Evolutionary conservation across 2,797 vertebrate genomes (phyloP).

Genomic region (Sebastes flavidus): DNA sequence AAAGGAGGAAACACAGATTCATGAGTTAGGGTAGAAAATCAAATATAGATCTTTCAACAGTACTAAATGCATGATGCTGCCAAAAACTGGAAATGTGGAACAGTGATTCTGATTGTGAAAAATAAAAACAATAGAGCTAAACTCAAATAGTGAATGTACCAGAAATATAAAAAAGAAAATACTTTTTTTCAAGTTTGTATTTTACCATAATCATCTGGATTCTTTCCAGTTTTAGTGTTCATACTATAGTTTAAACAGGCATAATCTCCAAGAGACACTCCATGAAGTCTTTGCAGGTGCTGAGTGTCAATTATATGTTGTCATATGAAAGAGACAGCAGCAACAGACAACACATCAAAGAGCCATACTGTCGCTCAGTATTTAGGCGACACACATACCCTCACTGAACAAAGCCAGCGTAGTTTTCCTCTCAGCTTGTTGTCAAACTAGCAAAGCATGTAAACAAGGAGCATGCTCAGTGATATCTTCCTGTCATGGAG

Average conservation of each 20-base stretch:
- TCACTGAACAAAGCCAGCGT: constrained; percentile 34
- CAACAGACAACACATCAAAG: constrained; percentile 11
- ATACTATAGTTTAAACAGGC: background rate
- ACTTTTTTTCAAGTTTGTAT: background rate
- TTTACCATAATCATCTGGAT: background rate
- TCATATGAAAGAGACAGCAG: constrained; percentile 10
- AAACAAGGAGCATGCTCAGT: constrained; percentile 35
- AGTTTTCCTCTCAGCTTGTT: constrained; percentile 44
- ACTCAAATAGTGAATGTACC: background rate
- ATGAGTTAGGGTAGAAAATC: background rate
- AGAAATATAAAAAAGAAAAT: background rate
- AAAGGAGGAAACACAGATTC: background rate
- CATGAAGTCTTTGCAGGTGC: background rate
- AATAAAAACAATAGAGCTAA: background rate
- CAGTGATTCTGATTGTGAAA: background rate
- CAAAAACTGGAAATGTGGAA: background rate
- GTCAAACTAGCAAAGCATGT: constrained; percentile 43
- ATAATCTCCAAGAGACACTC: background rate
- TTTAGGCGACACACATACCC: constrained; percentile 39
- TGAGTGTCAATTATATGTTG: background rate
- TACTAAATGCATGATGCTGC: background rate
- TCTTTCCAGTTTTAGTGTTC: background rate
- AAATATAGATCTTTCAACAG: background rate
- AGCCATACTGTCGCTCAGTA: background rate
- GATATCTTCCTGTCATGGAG: constrained; percentile 16